Evolutionary conservation across 2,888 invertebrate genomes (phyloP).

Genomic region (Autographa gamma): DNA sequence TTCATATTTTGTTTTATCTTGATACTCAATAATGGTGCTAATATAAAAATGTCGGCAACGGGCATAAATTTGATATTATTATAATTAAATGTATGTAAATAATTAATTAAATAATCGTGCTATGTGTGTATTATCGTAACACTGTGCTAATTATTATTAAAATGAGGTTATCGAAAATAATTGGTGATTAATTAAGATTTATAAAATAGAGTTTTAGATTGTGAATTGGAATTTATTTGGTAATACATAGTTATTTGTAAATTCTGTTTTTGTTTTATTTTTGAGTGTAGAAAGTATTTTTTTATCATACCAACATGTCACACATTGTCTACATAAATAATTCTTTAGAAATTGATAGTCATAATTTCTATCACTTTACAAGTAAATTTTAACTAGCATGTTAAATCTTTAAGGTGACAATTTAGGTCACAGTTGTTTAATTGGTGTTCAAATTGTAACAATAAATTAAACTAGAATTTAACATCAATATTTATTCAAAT

Average conservation of each 20-base stretch:
- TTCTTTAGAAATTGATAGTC: no score
- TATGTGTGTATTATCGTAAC: not conserved
- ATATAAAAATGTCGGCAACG: slow-evolving; percentile 17
- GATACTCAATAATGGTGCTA: slow-evolving; percentile 35
- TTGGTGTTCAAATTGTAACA: not conserved
- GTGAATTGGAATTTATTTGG: slow-evolving; percentile 14
- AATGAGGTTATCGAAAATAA: slow-evolving; percentile 15
- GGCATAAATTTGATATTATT: slow-evolving; percentile 13
- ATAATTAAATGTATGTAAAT: slow-evolving; percentile 8
- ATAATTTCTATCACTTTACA: no score
- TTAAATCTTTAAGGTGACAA: not conserved
- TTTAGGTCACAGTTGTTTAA: not conserved
- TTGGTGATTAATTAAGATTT: slow-evolving; percentile 7
- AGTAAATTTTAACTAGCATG: no score
- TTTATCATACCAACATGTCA: no score
- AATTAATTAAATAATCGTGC: slow-evolving; percentile 5
- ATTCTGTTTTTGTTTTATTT: slow-evolving; percentile 27
- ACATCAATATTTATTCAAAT: not conserved
- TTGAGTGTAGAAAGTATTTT: not conserved
- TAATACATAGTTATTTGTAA: slow-evolving; percentile 31
- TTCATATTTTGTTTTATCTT: not conserved
- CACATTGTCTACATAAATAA: no score
- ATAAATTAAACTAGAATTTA: not conserved
- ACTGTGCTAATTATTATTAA: slow-evolving; percentile 5
- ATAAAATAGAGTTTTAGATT: slow-evolving; percentile 17